phyloP scores from a whole-genome alignment of 2,888 invertebrate species.

The Stenodera caucasica region DNA sequence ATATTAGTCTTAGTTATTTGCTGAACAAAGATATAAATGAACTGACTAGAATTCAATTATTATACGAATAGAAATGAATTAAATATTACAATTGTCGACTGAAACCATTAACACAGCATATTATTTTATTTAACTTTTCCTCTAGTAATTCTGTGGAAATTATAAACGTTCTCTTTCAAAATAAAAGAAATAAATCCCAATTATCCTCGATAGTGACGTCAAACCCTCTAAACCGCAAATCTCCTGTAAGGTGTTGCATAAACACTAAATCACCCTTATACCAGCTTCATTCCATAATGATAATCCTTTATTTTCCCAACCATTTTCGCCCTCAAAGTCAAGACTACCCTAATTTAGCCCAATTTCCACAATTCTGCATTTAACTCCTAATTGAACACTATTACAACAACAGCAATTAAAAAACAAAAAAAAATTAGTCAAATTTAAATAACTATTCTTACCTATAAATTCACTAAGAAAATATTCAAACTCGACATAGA shows the following conservation, averaged over 20 bases:
- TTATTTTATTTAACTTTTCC: slow-evolving; percentile 17
- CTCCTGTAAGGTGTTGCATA: slow-evolving; percentile 7
- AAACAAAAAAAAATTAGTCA: no score
- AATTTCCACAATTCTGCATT: neutral
- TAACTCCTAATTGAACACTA: no score
- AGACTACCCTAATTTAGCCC: neutral
- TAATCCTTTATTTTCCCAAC: slow-evolving; percentile 6
- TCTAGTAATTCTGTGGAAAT: slow-evolving; percentile 10
- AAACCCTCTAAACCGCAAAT: neutral
- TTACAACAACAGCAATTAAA: no score
- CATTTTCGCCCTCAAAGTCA: neutral
- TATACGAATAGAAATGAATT: slow-evolving; percentile 21
- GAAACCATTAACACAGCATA: slow-evolving; percentile 23
- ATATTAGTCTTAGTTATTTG: slow-evolving; percentile 32
- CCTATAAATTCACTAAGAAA: neutral
- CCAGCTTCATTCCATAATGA: slow-evolving; percentile 7
- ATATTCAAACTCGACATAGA: slow-evolving; percentile 13
- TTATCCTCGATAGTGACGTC: slow-evolving; percentile 6
- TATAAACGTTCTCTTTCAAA: neutral
- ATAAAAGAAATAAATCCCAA: slow-evolving; percentile 7
- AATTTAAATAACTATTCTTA: no score
- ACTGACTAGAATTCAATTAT: slow-evolving; percentile 29
- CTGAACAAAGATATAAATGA: slow-evolving; percentile 35
- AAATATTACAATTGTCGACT: slow-evolving; percentile 24
- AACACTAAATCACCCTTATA: slow-evolving; percentile 5